Conservation (phyloP, 2,797 vertebrate genomes). For the Mormyrus hasselquistii region DNA sequence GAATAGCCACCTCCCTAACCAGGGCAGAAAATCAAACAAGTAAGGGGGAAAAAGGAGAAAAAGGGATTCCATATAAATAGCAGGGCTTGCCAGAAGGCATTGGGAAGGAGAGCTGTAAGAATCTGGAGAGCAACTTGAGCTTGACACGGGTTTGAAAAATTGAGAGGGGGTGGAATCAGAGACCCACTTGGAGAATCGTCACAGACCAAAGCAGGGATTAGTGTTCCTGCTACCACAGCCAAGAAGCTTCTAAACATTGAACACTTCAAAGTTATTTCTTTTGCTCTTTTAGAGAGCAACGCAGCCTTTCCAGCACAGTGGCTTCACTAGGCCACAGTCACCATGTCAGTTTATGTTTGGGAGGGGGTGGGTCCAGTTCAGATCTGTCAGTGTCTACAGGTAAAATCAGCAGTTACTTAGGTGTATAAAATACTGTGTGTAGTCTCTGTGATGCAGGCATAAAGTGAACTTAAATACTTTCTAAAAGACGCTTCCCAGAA, state of each 20-base stretch:
- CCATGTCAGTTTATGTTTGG: not conserved
- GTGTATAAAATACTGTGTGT: not conserved
- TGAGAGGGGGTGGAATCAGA: constrained; percentile 72
- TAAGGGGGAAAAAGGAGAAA: constrained; percentile 40
- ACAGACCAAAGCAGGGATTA: constrained; percentile 76
- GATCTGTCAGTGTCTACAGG: not conserved
- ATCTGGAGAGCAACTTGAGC: constrained; percentile 67
- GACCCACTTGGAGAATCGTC: constrained; percentile 70
- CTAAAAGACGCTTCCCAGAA: not conserved
- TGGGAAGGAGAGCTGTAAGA: constrained; percentile 74
- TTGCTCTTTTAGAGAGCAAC: constrained; percentile 41
- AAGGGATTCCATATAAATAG: constrained; percentile 78
- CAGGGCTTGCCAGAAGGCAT: constrained; percentile 73
- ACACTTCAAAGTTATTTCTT: constrained; percentile 59
- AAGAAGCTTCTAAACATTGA: constrained; percentile 71
- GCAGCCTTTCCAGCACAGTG: not conserved
- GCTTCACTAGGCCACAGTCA: not conserved
- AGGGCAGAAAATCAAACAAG: constrained; percentile 72
- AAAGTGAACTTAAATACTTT: not conserved
- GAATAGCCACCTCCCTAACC: constrained; percentile 72
- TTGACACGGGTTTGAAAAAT: constrained; percentile 77
- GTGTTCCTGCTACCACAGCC: constrained; percentile 70
- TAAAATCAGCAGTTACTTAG: not conserved
- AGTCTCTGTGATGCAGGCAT: not conserved
- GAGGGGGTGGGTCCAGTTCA: not conserved